A percentile compares a stretch with the other conserved stretches of the same genome.
These are phyloP conservation scores for Ramphastos sulfuratus DNA, from an alignment of 2,113 vertebrate species.

Conservation along the genomic window DNA sequence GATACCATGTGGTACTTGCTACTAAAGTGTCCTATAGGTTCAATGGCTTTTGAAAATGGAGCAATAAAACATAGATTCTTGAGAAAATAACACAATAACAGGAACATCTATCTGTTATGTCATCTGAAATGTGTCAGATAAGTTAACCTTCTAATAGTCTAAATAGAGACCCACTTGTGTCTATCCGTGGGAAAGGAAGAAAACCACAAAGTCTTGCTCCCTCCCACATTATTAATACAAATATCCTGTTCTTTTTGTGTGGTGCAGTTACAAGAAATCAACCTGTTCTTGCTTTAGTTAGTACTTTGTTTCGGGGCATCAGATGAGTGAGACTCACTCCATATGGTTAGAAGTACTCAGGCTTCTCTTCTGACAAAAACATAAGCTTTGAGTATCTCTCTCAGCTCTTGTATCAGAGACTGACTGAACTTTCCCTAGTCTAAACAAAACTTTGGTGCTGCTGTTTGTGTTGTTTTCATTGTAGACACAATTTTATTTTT, in stretches of 20 bases:
- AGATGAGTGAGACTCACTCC: neutral
- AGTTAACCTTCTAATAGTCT: neutral
- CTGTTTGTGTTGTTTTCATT: neutral
- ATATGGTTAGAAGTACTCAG: neutral
- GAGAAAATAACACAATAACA: neutral
- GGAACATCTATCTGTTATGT: neutral
- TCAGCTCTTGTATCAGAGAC: neutral
- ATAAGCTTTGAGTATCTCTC: neutral
- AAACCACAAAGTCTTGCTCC: rapidly evolving
- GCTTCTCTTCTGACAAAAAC: neutral
- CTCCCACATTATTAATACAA: neutral
- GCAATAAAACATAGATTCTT: neutral
- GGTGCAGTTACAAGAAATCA: neutral
- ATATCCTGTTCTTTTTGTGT: neutral
- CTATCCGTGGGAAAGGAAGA: neutral
- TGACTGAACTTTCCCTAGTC: neutral
- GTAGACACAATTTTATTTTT: neutral
- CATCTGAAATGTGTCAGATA: neutral
- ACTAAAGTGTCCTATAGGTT: neutral
- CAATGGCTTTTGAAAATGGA: neutral
- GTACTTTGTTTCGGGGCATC: neutral
- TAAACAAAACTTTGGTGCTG: neutral
- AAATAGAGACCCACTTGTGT: neutral
- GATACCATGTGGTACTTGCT: neutral
- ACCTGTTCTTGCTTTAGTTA: neutral